phyloP scores from a whole-genome alignment of 2,797 vertebrate species.

The Catharus ustulatus region DNA sequence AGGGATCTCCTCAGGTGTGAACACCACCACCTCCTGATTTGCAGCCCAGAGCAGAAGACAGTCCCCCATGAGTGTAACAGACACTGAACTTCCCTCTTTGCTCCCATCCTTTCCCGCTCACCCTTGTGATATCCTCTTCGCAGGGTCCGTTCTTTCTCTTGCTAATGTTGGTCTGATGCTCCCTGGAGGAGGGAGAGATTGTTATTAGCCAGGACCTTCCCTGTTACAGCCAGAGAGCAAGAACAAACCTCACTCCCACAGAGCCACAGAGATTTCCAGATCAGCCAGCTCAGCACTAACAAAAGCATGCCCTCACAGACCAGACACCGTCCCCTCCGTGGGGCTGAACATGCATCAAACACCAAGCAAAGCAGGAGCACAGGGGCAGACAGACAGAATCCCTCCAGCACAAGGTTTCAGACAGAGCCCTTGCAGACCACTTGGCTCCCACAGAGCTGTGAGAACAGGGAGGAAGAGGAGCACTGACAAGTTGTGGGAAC shows the following conservation, averaged over 20 bases:
- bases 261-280: not conserved
- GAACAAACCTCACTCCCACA: not conserved
- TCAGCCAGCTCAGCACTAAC: not conserved
- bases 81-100: not conserved
- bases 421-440: not conserved
- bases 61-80: not conserved
- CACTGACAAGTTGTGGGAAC: constrained; percentile 53
- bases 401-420: not conserved
- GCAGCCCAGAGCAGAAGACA: not conserved
- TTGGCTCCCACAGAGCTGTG: not conserved
- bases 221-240: not conserved
- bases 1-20: not conserved
- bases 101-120: constrained; percentile 12
- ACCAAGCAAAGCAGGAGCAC: not conserved
- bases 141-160: constrained; percentile 49
- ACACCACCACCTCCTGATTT: not conserved
- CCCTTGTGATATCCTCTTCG: constrained; percentile 44
- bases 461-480: not conserved
- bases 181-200: not conserved
- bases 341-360: not conserved
- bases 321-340: fast-evolving
- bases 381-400: fast-evolving
- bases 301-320: not conserved
- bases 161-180: not conserved
- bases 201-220: not conserved